Percentiles rank a stretch among this genome's conserved stretches.
Evolutionary conservation across 53 echinoderm and acorn worm species (phyloP).

Genomic region (Henricia sp.): DNA sequence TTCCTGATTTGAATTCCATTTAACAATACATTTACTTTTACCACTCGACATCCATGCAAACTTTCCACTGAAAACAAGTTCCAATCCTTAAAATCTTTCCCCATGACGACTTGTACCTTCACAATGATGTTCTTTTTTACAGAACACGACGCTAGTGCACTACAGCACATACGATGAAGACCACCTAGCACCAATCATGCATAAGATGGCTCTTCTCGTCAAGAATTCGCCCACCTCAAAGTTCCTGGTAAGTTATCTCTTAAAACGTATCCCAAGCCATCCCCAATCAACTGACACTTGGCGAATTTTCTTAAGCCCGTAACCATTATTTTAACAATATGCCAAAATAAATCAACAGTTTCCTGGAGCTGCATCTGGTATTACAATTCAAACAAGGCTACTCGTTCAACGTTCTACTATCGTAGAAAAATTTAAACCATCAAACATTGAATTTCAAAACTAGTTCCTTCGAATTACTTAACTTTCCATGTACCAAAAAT

Average conservation of each 20-base stretch:
- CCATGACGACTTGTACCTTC: background rate
- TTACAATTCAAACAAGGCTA: background rate
- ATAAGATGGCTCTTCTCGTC: slow-evolving; percentile 72
- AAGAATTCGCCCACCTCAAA: slow-evolving; percentile 70
- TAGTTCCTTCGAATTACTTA: no score
- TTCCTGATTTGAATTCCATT: no score
- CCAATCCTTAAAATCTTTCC: background rate
- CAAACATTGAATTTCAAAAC: no score
- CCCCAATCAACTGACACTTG: background rate
- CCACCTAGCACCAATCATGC: slow-evolving; percentile 74
- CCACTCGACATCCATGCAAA: no score
- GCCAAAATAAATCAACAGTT: no score
- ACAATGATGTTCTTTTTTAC: background rate
- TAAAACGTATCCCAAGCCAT: background rate
- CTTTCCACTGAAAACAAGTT: no score
- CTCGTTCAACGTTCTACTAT: no score
- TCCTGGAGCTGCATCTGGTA: no score
- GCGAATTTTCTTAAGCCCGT: background rate
- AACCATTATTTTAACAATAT: no score
- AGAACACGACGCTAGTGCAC: slow-evolving; percentile 77
- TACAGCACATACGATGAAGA: slow-evolving; percentile 86
- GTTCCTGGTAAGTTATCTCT: slow-evolving; percentile 70
- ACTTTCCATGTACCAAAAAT: no score
- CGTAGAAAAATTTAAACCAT: no score
- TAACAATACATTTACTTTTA: no score